Evolutionary conservation across 2,797 vertebrate species (phyloP).

Genomic region (Stomatorhinus walkeri): DNA sequence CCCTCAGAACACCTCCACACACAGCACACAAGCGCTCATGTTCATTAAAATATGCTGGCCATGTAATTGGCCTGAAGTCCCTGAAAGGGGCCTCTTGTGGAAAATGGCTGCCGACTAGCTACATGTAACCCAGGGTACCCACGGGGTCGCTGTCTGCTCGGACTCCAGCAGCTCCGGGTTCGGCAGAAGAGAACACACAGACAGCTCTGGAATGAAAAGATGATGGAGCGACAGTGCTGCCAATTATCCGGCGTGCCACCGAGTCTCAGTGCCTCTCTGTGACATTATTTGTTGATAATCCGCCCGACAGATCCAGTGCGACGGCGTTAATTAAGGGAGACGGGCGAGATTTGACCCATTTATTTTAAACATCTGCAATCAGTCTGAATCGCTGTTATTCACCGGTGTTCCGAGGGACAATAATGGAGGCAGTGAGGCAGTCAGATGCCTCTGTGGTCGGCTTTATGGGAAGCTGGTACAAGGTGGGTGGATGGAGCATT

Average conservation of each 20-base stretch:
- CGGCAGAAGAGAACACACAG: constrained; percentile 38
- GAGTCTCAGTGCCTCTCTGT: constrained; percentile 48
- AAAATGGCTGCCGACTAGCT: neutral
- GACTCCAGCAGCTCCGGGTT: neutral
- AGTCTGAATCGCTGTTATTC: constrained; percentile 36
- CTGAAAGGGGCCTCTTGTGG: neutral
- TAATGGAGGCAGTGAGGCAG: constrained; percentile 34
- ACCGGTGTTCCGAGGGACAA: constrained; percentile 30
- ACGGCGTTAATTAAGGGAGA: constrained; percentile 51
- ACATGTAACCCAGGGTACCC: neutral
- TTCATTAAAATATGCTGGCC: neutral
- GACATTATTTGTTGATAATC: constrained; percentile 55
- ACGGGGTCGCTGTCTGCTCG: neutral
- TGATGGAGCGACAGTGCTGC: constrained; percentile 37
- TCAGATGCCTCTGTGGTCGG: constrained; percentile 30
- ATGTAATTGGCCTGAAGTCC: neutral
- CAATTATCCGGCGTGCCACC: constrained; percentile 46
- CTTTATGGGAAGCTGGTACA: constrained; percentile 28
- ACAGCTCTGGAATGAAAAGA: constrained; percentile 39
- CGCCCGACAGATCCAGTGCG: constrained; percentile 37
- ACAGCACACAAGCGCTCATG: neutral
- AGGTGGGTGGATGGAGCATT: constrained; percentile 32
- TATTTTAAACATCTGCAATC: constrained; percentile 50
- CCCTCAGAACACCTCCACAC: neutral
- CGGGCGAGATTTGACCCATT: constrained; percentile 54